These are phyloP conservation scores for Eurytoma californica DNA, from an alignment of 2,888 invertebrate genomes.

Conservation along the genomic window DNA sequence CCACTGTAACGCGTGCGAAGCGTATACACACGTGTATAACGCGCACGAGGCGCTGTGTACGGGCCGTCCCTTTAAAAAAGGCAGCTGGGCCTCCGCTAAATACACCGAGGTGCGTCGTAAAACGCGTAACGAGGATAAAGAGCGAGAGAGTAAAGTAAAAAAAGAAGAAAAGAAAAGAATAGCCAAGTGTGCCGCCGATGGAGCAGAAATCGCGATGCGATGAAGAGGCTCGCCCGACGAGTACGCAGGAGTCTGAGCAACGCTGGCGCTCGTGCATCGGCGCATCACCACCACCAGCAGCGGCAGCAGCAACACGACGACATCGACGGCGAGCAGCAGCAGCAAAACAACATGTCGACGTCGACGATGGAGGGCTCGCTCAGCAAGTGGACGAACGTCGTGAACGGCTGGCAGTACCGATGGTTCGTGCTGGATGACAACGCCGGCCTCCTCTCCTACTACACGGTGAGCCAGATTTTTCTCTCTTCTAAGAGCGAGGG, in stretches of 20 bases:
- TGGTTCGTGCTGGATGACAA: slow-evolving; percentile 99
- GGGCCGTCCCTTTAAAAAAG: no score
- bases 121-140: no score
- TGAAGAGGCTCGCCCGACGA: slow-evolving; percentile 53
- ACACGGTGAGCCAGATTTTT: slow-evolving; percentile 85
- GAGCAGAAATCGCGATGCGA: slow-evolving; percentile 45
- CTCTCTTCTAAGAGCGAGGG: no score
- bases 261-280: slow-evolving; percentile 3
- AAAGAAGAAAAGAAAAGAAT: no score
- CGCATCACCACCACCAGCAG: slow-evolving; percentile 3
- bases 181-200: slow-evolving; percentile 20
- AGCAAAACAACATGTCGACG: slow-evolving; percentile 65
- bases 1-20: no score
- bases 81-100: no score
- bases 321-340: slow-evolving; percentile 8
- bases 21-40: neutral
- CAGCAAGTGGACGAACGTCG: slow-evolving; percentile 98
- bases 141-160: no score
- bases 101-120: neutral
- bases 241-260: slow-evolving; percentile 47
- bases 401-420: slow-evolving; percentile 99
- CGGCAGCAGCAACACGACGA: neutral
- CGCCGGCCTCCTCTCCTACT: slow-evolving; percentile 96
- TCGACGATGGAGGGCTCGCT: slow-evolving; percentile 92
- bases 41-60: neutral